Percentiles rank a stretch among this genome's conserved stretches.
Conservation (phyloP, 2,888 invertebrate species). For the Coenonympha arcania region DNA sequence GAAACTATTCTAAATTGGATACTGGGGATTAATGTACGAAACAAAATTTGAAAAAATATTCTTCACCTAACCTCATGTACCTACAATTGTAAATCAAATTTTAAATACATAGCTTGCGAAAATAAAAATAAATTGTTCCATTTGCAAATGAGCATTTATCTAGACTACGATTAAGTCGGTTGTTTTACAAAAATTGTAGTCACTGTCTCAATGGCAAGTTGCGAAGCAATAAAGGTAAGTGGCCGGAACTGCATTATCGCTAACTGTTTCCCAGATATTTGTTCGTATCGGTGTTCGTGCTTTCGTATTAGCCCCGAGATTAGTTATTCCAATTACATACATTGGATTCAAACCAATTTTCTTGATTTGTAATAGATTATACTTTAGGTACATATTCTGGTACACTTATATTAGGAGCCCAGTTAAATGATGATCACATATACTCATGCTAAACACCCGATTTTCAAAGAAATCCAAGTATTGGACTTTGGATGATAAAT, state of each 20-base stretch:
- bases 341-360: conserved; percentile 20
- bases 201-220: conserved; percentile 24
- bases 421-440: no score
- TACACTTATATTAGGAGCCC: no score
- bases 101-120: background rate
- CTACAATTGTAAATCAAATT: no score
- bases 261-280: conserved; percentile 56
- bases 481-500: no score
- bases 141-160: conserved; percentile 1
- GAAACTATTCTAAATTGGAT: no score
- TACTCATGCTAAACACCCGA: no score
- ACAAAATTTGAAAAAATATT: no score
- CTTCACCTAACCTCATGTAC: no score
- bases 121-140: background rate
- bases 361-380: background rate
- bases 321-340: conserved; percentile 32
- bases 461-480: no score
- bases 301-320: conserved; percentile 21
- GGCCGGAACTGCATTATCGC: conserved; percentile 46
- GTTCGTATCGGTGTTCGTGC: conserved; percentile 51
- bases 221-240: conserved; percentile 45
- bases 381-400: background rate
- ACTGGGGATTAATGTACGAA: no score
- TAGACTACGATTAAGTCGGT: background rate
- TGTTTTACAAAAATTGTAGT: conserved; percentile 19